phyloP scores from a whole-genome alignment of 2,113 vertebrate genomes.

The Eubucco bourcierii region DNA sequence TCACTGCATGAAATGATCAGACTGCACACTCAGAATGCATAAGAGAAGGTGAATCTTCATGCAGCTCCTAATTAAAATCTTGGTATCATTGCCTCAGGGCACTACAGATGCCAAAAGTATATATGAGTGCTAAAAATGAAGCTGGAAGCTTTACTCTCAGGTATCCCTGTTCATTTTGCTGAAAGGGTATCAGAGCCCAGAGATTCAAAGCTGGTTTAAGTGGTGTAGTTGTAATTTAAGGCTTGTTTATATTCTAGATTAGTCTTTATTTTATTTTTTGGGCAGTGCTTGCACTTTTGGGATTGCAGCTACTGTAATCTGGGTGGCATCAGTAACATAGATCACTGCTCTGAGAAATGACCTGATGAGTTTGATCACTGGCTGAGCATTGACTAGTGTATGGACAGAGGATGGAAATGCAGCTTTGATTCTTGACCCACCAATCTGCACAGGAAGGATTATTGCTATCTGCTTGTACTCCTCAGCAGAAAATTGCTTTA shows the following conservation, averaged over 20 bases:
- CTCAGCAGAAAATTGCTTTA: background rate
- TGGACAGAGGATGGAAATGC: accelerated
- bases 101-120: background rate
- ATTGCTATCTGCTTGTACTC: background rate
- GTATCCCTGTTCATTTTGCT: accelerated
- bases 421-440: background rate
- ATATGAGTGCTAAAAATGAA: background rate
- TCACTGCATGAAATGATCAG: background rate
- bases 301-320: background rate
- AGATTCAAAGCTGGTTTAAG: background rate
- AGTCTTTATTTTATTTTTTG: background rate
- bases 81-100: background rate
- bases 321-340: background rate
- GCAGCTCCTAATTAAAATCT: background rate
- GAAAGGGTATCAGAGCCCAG: background rate
- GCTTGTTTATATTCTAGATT: background rate
- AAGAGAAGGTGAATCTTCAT: background rate
- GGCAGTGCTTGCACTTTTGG: accelerated
- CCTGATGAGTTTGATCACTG: background rate
- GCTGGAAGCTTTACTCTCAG: background rate
- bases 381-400: background rate
- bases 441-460: background rate
- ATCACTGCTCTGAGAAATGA: background rate
- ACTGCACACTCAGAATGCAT: background rate
- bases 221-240: background rate